Conservation (phyloP, 2,797 vertebrate genomes). For the Florisuga fusca region DNA sequence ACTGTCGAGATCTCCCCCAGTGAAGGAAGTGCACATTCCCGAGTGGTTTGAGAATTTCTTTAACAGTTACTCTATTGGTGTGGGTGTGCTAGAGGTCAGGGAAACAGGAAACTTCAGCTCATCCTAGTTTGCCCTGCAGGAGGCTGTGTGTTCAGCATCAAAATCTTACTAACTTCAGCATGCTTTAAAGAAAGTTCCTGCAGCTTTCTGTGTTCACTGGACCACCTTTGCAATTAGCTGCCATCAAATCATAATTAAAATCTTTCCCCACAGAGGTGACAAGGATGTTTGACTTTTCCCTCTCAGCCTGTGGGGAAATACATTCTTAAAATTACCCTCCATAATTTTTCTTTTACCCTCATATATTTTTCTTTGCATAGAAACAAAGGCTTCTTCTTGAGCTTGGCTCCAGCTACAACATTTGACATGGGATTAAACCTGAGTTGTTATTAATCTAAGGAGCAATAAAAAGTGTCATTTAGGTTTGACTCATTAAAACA, state of each 20-base stretch:
- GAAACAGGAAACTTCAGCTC: not conserved
- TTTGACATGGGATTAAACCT: conserved; percentile 38
- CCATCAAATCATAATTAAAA: not conserved
- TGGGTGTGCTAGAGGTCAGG: not conserved
- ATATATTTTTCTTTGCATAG: conserved; percentile 20
- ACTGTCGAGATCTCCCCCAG: conserved; percentile 1
- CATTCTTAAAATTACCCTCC: not conserved
- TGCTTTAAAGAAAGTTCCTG: not conserved
- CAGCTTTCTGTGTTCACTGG: not conserved
- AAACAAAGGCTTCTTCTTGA: conserved; percentile 38
- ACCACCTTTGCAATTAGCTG: not conserved
- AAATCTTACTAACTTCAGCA: not conserved
- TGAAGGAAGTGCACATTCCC: not conserved
- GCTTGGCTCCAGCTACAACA: not conserved
- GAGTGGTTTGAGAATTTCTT: not conserved
- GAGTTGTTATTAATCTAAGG: conserved; percentile 1
- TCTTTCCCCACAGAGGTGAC: not conserved
- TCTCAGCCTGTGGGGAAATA: conserved; percentile 22
- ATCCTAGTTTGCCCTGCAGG: not conserved
- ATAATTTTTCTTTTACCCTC: not conserved
- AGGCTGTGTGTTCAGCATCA: not conserved
- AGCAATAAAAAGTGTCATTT: not conserved
- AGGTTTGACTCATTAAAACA: conserved; percentile 34
- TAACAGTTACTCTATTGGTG: not conserved
- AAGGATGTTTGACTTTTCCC: not conserved